Evolutionary conservation across 2,797 vertebrate species (phyloP).

Genomic region (Distichodus sexfasciatus): DNA sequence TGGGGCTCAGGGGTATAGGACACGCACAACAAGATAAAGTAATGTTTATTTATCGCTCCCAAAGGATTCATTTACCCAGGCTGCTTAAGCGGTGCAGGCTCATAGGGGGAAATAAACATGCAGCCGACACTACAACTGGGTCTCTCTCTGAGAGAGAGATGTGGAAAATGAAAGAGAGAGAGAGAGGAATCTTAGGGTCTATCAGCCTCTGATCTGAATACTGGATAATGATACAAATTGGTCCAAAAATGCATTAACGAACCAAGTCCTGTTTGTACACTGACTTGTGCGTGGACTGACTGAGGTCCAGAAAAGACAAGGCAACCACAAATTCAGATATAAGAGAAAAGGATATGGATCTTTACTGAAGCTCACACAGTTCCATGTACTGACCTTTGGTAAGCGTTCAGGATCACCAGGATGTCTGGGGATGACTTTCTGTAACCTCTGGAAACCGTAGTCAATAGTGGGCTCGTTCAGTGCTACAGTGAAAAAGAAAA

Average conservation of each 20-base stretch:
- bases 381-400: constrained; percentile 83
- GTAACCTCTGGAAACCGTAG: constrained; percentile 98
- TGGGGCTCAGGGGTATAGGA: constrained; percentile 82
- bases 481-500: constrained; percentile 79
- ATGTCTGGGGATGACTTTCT: constrained; percentile 98
- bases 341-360: not conserved
- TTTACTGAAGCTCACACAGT: not conserved
- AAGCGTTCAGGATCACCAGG: constrained; percentile 97
- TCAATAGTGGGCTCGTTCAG: constrained; percentile 98
- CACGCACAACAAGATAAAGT: constrained; percentile 85
- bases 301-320: not conserved
- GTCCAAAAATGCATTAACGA: too few relatives aligned
- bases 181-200: not conserved
- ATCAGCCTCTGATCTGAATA: not conserved
- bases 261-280: not conserved
- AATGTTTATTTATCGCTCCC: constrained; percentile 88
- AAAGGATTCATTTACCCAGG: constrained; percentile 82
- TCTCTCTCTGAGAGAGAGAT: not conserved
- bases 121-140: constrained; percentile 8
- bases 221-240: not conserved
- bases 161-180: not conserved
- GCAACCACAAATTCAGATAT: too few relatives aligned
- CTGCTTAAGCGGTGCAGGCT: constrained; percentile 74
- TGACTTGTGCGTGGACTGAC: not conserved
- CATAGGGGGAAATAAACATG: constrained; percentile 38